These are phyloP conservation scores for Trissoscelio sp. DNA, from an alignment of 2,888 invertebrate genomes.

Conservation along the genomic window DNA sequence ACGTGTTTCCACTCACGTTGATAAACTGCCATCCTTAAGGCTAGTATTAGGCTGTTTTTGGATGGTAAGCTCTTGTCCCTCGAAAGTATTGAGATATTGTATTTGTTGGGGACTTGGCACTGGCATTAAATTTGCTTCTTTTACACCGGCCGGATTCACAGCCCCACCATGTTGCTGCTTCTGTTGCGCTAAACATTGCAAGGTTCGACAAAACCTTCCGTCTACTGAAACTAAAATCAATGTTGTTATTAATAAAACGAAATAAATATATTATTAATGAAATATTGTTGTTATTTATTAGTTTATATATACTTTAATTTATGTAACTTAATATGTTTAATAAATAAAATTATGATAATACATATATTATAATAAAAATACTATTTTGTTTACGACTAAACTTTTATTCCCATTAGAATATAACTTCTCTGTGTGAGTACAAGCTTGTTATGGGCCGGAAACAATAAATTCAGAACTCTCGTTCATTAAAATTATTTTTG, in stretches of 20 bases:
- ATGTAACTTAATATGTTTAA: too few species aligned
- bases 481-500: conserved; percentile 37
- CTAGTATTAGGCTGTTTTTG: conserved; percentile 98
- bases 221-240: conserved; percentile 83
- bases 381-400: conserved; percentile 3
- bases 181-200: conserved; percentile 87
- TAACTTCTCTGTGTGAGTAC: neutral
- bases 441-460: conserved; percentile 42
- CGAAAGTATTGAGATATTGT: conserved; percentile 97
- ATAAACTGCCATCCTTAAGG: conserved; percentile 89
- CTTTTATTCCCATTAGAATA: conserved; percentile 19
- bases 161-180: conserved; percentile 84
- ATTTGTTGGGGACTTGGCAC: conserved; percentile 98
- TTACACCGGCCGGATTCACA: conserved; percentile 84
- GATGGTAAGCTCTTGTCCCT: conserved; percentile 97
- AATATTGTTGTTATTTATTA: too few species aligned
- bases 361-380: neutral
- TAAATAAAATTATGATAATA: too few species aligned
- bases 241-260: neutral
- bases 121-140: conserved; percentile 96
- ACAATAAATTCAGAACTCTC: conserved; percentile 38
- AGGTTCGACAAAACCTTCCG: conserved; percentile 87
- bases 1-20: conserved; percentile 86
- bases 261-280: neutral
- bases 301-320: too few species aligned